phyloP scores from a whole-genome alignment of 2,797 vertebrate genomes.

The Triplophysa bombifrons region DNA sequence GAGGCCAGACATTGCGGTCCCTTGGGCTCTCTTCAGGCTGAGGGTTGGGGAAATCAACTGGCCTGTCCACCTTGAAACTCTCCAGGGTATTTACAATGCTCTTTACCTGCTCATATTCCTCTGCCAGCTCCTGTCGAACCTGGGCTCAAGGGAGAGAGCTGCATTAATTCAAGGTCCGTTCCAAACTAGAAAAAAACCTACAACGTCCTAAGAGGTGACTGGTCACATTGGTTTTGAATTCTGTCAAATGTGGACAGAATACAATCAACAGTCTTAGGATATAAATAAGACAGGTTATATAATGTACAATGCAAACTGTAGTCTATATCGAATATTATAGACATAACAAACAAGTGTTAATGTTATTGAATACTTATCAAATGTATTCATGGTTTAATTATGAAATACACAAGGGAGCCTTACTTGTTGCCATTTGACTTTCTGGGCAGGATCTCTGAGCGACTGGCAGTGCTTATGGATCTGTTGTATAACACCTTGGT shows the following conservation, averaged over 20 bases:
- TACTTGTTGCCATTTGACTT: slow-evolving; percentile 94
- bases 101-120: slow-evolving; percentile 96
- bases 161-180: background rate
- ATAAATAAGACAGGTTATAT: background rate
- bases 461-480: slow-evolving; percentile 91
- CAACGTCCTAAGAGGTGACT: background rate
- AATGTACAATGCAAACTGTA: too few species aligned
- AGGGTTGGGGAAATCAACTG: slow-evolving; percentile 80
- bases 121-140: slow-evolving; percentile 89
- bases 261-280: too few species aligned
- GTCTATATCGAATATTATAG: background rate
- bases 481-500: slow-evolving; percentile 96
- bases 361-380: background rate
- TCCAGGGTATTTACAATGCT: slow-evolving; percentile 89
- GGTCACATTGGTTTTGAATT: background rate
- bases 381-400: background rate
- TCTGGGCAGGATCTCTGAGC: slow-evolving; percentile 88
- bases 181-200: background rate
- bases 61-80: slow-evolving; percentile 90
- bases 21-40: slow-evolving; percentile 80
- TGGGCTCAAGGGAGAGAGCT: slow-evolving; percentile 56
- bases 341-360: background rate
- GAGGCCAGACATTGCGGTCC: slow-evolving; percentile 92
- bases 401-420: slow-evolving; percentile 36
- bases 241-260: background rate